Base-by-base conservation (phyloP, 2,888 invertebrate genomes). In the Lampropteryx suffumata region DNA sequence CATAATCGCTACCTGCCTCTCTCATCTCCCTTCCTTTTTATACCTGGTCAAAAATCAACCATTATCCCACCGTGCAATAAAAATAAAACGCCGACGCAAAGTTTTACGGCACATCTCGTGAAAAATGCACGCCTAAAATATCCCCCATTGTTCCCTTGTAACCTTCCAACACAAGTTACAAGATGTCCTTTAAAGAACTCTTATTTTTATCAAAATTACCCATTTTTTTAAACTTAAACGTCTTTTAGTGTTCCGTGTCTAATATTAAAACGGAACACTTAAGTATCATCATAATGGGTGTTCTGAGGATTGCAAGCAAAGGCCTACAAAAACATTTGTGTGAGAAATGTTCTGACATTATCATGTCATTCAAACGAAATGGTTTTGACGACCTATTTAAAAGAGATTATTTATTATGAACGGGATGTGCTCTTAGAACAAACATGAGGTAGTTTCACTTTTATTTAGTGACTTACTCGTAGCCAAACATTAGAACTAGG, bases 1-100 rank as follows among this genome's bases (percentile, higher is more conserved):
- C 67, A 60, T 67, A 59, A 57, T 50, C 46, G 37, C 60, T 81
- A 77, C 74, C 80, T 77, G 73, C 69, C 71, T 65, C 58, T 53
- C 56, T 53, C 57, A 62, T 56, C 64, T 64, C 59, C 64, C 62
- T 68, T 66, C 62, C 65, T 70, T 69, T 57, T 65, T 60, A 67
- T 70, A 71, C 59, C 62, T 62, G 59, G 55, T 42, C 46, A 69
- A 51, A n/a, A 57, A 59, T 52, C 49, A 35, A 56, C 60, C 58
- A 61, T 68, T 66, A 69, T 65, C 59, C 60, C 58, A 40, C 44
- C 45, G 46, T 46, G 55, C 55, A 68, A 67, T 61, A 69, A 72
- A 72, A 64, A 67, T 60, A 71, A 72, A 71, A 67, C 55, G 57
- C 50, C 50, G 49, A 62, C 55, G 55, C 55, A 41, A 58, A 64